Percentiles rank a stretch among this genome's conserved stretches.
Evolutionary conservation across 2,113 vertebrate species (phyloP).

Genomic region (Psettodes erumei): DNA sequence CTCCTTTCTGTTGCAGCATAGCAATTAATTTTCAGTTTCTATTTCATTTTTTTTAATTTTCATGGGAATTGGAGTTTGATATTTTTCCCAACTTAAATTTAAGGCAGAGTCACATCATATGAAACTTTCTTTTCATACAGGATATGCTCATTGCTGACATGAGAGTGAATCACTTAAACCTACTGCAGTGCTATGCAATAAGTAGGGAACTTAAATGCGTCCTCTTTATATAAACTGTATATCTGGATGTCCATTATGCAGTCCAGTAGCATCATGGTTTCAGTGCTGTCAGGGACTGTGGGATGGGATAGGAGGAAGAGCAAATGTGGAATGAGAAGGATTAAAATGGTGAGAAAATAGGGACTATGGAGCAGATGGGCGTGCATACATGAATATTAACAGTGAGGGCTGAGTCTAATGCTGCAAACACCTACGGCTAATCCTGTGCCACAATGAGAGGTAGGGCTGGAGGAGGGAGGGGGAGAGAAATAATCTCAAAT

Average conservation of each 20-base stretch:
- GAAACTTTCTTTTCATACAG: not conserved
- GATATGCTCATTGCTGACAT: not conserved
- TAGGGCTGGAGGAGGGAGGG: constrained; percentile 11
- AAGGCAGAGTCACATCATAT: not conserved
- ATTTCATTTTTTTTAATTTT: not conserved
- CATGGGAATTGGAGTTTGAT: not conserved
- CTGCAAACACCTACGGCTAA: constrained; percentile 75
- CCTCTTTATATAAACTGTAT: constrained; percentile 10
- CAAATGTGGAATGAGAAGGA: constrained; percentile 54
- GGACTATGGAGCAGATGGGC: constrained; percentile 62
- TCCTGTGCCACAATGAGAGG: constrained; percentile 59
- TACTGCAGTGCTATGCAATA: constrained; percentile 5
- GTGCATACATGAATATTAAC: constrained; percentile 79
- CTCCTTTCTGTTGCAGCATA: not conserved
- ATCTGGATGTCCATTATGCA: constrained; percentile 12
- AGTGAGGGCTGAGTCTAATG: constrained; percentile 55
- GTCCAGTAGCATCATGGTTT: constrained; percentile 12
- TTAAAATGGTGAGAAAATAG: constrained; percentile 53
- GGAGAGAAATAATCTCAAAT: constrained; percentile 37
- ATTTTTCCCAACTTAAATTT: not conserved
- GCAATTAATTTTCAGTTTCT: not conserved
- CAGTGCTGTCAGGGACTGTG: constrained; percentile 26
- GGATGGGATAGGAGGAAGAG: constrained; percentile 9
- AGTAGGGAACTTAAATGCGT: constrained; percentile 1
- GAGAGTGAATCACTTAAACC: not conserved